Evolutionary conservation across 2,113 vertebrate species (phyloP).

Genomic region (Gymnarchus niloticus): DNA sequence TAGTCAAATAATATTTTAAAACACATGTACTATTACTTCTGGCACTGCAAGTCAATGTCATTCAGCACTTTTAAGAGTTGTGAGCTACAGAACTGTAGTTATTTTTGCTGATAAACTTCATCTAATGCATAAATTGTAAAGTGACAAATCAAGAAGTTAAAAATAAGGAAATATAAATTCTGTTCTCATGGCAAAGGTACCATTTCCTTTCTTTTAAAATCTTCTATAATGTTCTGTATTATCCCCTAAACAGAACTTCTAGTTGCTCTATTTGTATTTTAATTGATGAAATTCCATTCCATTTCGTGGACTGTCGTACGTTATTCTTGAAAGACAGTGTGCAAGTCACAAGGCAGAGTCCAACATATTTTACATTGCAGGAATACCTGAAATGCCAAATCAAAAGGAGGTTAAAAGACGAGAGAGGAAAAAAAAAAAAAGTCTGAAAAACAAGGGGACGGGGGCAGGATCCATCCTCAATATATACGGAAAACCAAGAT

Average conservation of each 20-base stretch:
- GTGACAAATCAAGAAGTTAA: no score
- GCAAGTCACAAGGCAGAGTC: background rate
- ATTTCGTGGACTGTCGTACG: background rate
- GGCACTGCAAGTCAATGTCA: background rate
- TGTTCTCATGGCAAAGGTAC: background rate
- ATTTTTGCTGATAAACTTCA: background rate
- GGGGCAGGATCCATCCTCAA: background rate
- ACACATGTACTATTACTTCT: no score
- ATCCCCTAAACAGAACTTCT: background rate
- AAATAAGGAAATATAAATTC: background rate
- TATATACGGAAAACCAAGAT: background rate
- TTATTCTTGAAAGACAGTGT: background rate
- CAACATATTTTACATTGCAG: background rate
- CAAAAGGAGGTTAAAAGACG: background rate
- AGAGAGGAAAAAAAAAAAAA: background rate
- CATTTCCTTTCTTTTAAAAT: background rate
- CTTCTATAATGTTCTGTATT: background rate
- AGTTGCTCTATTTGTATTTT: background rate
- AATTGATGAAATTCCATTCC: background rate
- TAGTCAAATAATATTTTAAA: background rate
- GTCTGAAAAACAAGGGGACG: background rate
- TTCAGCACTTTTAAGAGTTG: background rate
- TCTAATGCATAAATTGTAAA: background rate
- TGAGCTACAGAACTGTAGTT: background rate
- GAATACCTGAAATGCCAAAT: background rate